Conservation (phyloP, 2,888 invertebrate genomes). For the Heliconius hortense region DNA sequence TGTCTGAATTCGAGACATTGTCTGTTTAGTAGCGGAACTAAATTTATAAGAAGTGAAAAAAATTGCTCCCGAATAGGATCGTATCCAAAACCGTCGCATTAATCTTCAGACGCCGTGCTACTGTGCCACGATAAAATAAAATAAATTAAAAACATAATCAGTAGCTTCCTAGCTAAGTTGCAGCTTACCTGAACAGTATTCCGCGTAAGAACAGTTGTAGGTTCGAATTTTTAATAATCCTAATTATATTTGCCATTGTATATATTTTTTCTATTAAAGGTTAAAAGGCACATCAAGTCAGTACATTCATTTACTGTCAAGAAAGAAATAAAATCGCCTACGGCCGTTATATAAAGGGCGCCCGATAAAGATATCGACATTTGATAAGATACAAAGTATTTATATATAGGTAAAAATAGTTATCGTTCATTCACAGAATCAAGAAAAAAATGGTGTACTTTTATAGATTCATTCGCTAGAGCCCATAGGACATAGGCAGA, state of each 20-base stretch:
- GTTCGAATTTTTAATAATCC: neutral
- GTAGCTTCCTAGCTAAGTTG: too few species aligned
- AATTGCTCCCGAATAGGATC: neutral
- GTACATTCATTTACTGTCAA: conserved; percentile 9
- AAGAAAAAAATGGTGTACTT: neutral
- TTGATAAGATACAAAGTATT: conserved; percentile 12
- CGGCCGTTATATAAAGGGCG: neutral
- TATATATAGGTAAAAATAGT: neutral
- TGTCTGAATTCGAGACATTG: too few species aligned
- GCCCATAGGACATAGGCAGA: too few species aligned
- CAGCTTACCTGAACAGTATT: neutral
- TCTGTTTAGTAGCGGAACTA: too few species aligned
- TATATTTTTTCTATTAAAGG: neutral
- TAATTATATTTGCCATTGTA: conserved; percentile 1
- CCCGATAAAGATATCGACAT: conserved; percentile 11
- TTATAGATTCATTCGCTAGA: too few species aligned
- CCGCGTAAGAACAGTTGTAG: neutral
- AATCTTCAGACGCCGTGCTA: neutral
- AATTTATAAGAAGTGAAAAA: too few species aligned
- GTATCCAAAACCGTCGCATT: neutral
- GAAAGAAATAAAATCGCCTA: conserved; percentile 4
- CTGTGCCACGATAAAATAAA: neutral
- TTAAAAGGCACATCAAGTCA: conserved; percentile 2
- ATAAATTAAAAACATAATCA: neutral
- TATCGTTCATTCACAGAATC: neutral